Percentiles rank a stretch among this genome's conserved stretches.
Evolutionary conservation across 2,797 vertebrate genomes (phyloP).

Genomic region (Melanotaenia maccullochi): DNA sequence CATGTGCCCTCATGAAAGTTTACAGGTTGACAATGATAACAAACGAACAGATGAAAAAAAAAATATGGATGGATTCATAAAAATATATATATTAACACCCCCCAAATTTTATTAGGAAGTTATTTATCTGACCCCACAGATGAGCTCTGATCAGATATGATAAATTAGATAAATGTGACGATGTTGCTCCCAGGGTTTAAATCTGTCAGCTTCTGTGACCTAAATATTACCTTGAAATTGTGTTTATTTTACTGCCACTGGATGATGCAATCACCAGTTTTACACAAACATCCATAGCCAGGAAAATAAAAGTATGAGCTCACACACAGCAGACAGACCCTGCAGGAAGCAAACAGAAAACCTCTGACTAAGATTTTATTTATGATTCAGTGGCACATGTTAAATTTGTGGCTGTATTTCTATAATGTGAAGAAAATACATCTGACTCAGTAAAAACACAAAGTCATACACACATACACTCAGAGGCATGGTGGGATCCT

Average conservation of each 20-base stretch:
- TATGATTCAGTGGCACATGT: slow-evolving; percentile 40
- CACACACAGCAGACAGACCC: slow-evolving; percentile 9
- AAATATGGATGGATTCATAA: background rate
- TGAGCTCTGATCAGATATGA: background rate
- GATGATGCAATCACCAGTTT: background rate
- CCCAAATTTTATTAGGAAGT: background rate
- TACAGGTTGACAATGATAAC: background rate
- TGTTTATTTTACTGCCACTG: background rate
- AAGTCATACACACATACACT: slow-evolving; percentile 20
- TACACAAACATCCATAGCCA: background rate
- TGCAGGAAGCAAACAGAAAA: slow-evolving; percentile 33
- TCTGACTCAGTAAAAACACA: slow-evolving; percentile 33
- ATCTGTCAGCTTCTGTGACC: too few species aligned
- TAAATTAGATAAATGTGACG: background rate
- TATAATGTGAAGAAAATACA: slow-evolving; percentile 36
- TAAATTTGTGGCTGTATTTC: slow-evolving; percentile 40
- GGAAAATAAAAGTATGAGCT: background rate
- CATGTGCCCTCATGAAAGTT: background rate
- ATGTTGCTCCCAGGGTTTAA: background rate
- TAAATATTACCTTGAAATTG: background rate
- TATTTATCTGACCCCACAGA: background rate
- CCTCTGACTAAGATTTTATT: slow-evolving; percentile 56
- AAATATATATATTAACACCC: too few species aligned
- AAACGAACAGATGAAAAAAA: background rate
- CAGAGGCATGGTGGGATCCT: slow-evolving; percentile 56